These are phyloP conservation scores for Lindbergichthys nudifrons DNA, from an alignment of 2,797 vertebrate species.

Conservation along the genomic window DNA sequence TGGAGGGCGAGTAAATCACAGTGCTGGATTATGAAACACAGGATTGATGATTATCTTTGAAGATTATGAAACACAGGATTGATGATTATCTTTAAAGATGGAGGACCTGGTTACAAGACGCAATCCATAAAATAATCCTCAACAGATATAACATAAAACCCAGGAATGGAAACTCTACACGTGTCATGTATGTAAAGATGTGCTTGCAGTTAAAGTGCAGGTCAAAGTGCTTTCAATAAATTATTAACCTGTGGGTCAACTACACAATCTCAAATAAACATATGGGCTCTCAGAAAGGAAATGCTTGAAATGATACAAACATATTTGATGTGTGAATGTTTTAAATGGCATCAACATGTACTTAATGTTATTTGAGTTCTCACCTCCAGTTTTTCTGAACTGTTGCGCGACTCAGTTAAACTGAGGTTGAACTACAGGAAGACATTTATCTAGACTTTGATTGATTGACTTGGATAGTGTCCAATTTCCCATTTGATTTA, in stretches of 20 bases:
- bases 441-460: not conserved
- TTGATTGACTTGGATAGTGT: not conserved
- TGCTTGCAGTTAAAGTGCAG: slow-evolving; percentile 6
- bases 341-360: not conserved
- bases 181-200: not conserved
- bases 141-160: not conserved
- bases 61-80: too few species aligned
- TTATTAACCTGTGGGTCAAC: slow-evolving; percentile 13
- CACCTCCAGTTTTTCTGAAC: slow-evolving; percentile 10
- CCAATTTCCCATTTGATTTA: not conserved
- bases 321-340: not conserved
- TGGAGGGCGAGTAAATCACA: not conserved
- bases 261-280: not conserved
- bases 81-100: not conserved
- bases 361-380: not conserved
- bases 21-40: not conserved
- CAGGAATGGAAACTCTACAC: not conserved
- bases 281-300: not conserved
- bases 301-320: not conserved
- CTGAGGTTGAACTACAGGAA: not conserved
- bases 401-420: not conserved
- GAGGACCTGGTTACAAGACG: not conserved
- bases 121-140: not conserved
- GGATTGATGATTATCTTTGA: not conserved
- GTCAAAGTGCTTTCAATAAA: slow-evolving; percentile 4